Evolutionary conservation across 2,113 vertebrate genomes (phyloP).

Genomic region (Acinonyx jubatus): DNA sequence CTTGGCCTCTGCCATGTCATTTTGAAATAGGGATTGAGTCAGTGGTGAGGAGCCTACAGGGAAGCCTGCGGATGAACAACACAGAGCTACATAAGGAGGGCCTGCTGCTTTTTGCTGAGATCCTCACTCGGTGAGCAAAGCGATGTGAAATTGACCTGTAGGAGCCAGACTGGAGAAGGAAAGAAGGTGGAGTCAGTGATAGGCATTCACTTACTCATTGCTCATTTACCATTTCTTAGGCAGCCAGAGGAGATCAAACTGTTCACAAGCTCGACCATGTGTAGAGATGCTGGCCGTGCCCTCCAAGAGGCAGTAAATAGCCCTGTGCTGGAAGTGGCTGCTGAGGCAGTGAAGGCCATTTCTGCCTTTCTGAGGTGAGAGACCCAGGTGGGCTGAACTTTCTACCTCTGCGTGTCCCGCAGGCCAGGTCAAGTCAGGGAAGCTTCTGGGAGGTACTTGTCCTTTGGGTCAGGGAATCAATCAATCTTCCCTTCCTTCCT

Average conservation of each 20-base stretch:
- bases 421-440: not conserved
- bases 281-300: constrained; percentile 86
- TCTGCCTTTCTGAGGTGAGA: constrained; percentile 91
- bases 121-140: constrained; percentile 90
- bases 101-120: constrained; percentile 91
- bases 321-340: constrained; percentile 89
- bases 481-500: too few relatives aligned
- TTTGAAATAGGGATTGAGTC: constrained; percentile 91
- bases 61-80: constrained; percentile 87
- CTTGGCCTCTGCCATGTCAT: not conserved
- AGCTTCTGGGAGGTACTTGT: not conserved
- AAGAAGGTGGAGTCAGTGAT: not conserved
- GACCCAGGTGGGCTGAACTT: not conserved
- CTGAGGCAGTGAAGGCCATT: constrained; percentile 87
- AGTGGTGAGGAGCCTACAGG: constrained; percentile 92
- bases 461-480: not conserved
- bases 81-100: constrained; percentile 93
- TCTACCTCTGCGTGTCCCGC: rapidly evolving
- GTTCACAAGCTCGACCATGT: constrained; percentile 88
- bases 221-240: constrained; percentile 79
- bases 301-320: constrained; percentile 87
- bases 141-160: not conserved
- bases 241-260: constrained; percentile 91
- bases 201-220: not conserved
- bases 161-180: not conserved